A percentile compares a stretch with the other conserved stretches of the same genome.
Evolutionary conservation across 2,797 vertebrate genomes (phyloP).

Genomic region (Rhynchotus rufescens): DNA sequence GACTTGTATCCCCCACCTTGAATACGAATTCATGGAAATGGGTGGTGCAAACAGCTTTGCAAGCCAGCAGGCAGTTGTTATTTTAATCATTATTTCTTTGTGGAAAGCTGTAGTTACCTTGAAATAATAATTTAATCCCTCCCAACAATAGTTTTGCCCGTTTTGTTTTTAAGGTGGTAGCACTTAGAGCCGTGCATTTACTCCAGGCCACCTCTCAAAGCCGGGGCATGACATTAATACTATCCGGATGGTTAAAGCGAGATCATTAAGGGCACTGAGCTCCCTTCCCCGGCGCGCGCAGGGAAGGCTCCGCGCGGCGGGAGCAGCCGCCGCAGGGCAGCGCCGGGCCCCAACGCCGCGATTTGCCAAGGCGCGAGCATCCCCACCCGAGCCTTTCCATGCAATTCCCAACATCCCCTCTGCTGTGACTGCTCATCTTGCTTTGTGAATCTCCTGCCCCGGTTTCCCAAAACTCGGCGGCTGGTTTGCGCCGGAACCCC

Average conservation of each 20-base stretch:
- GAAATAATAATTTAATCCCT: constrained; percentile 66
- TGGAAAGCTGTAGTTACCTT: constrained; percentile 61
- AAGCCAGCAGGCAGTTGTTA: constrained; percentile 64
- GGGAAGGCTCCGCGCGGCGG: background rate
- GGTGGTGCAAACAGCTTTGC: constrained; percentile 68
- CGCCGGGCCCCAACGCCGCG: background rate
- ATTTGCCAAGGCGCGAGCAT: background rate
- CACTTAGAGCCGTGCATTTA: constrained; percentile 41
- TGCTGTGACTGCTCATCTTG: background rate
- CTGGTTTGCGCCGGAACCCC: constrained; percentile 17
- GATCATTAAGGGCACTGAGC: background rate
- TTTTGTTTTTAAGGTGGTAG: constrained; percentile 43
- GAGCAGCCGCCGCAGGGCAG: background rate
- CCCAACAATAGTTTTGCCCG: constrained; percentile 57
- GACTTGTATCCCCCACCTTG: constrained; percentile 39
- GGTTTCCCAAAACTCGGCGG: constrained; percentile 2
- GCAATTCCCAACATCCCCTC: background rate
- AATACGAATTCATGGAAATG: constrained; percentile 77
- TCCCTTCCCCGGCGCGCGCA: constrained; percentile 8
- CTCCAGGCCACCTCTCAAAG: constrained; percentile 32
- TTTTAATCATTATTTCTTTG: constrained; percentile 71
- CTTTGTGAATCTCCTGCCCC: background rate
- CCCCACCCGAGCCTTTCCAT: background rate
- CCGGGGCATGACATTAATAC: background rate
- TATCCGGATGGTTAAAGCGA: no score